A percentile compares a stretch with the other conserved stretches of the same genome.
Conservation (phyloP, 2,113 vertebrate genomes). For the Clarias magur region DNA sequence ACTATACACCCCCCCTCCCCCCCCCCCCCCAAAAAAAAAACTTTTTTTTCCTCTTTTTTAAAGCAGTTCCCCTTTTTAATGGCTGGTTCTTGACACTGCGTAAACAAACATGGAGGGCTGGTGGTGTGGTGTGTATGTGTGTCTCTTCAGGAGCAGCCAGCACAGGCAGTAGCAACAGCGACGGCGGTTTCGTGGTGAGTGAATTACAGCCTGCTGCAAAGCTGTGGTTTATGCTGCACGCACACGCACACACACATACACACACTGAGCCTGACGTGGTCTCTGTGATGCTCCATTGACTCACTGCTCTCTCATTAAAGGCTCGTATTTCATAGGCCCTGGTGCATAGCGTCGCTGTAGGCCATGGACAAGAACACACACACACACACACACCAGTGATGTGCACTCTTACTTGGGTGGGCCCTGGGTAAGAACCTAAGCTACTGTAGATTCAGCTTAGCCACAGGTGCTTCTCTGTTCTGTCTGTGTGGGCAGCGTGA, state of each 20-base stretch:
- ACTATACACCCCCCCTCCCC: background rate
- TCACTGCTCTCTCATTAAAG: slow-evolving; percentile 53
- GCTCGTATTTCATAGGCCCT: slow-evolving; percentile 53
- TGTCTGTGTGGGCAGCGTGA: slow-evolving; percentile 51
- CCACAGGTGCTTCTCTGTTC: slow-evolving; percentile 54
- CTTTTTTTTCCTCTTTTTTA: slow-evolving; percentile 9
- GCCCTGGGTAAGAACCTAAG: slow-evolving; percentile 39
- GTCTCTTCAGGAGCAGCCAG: slow-evolving; percentile 39
- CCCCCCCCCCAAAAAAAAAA: too few species aligned
- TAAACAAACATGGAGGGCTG: slow-evolving; percentile 77
- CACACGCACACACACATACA: slow-evolving; percentile 21
- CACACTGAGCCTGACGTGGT: slow-evolving; percentile 35
- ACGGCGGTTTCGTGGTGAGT: slow-evolving; percentile 75
- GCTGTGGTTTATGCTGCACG: slow-evolving; percentile 68
- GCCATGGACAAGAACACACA: slow-evolving; percentile 36
- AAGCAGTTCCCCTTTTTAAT: slow-evolving; percentile 62
- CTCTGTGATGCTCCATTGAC: slow-evolving; percentile 41
- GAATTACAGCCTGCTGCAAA: slow-evolving; percentile 77
- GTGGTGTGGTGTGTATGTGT: slow-evolving; percentile 45
- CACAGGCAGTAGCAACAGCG: slow-evolving; percentile 62
- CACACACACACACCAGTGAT: slow-evolving; percentile 20
- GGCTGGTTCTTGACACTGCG: slow-evolving; percentile 70
- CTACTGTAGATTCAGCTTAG: slow-evolving; percentile 39
- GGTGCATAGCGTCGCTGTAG: slow-evolving; percentile 47
- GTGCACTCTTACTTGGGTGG: slow-evolving; percentile 51